Evolutionary conservation across 1,140 invertebrate genomes (phyloP), one percentile per base, ranked within the genome.

Genomic region (Cotesia chilonis): DNA sequence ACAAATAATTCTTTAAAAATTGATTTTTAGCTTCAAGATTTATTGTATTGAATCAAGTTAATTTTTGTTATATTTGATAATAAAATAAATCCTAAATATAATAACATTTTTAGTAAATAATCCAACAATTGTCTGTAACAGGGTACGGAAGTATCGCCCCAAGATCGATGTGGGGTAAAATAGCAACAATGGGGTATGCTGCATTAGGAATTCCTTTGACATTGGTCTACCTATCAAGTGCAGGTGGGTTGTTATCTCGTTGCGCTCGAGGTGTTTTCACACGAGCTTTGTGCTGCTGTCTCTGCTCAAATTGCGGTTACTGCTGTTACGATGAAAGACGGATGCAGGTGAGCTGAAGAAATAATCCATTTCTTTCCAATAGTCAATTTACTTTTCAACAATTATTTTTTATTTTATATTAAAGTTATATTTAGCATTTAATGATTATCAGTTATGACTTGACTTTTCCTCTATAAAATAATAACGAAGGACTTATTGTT

Each of bases 121-220:
- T 41, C 6, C 10, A 52, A 59, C 9, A 17, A 51, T 38, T 38
- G 37, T 68, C 72, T 79, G 71, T 88, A 87, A 17, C 89, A 96
- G 95, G 96, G 79, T 97, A 96, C 82, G 96, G 96, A 9, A 95
- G 95, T 79, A 93, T 96, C 37, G 92, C 93, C 0, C 95, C 95
- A 1, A 89, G 90, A 72, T 93, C 92, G n/a, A 90, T 92, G 0
- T 86, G 93, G 51, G 95, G 95, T 0, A 93, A 95, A 83, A 89
- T 94, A 37, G 92, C 95, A 0, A 96, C 96, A 4, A 94, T 97
- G 82, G 91, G 94, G 5, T 98, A 97, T 86, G 95, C 95, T 9
- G 91, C 93, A 54, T 88, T 97, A 12, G 96, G 96, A 12, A 97
- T 98, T 77, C 96, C 96, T 0, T 84, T 98, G 72, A 97, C 96